These are phyloP conservation scores for Isaurus tuberculatus DNA, from an alignment of 92 coral and sea anemone genomes.

Conservation along the genomic window DNA sequence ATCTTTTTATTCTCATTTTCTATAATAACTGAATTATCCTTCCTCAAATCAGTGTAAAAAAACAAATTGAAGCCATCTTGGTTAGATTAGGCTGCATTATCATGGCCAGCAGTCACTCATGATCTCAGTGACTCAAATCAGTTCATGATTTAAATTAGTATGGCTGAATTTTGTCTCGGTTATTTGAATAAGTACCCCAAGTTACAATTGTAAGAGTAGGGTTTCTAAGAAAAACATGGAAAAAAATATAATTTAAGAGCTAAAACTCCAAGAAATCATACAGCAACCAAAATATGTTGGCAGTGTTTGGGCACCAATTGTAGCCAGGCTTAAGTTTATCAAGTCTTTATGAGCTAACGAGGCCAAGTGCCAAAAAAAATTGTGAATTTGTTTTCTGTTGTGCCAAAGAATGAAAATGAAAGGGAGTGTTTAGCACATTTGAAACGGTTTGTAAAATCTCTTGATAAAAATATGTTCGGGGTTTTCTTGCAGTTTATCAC, in stretches of 20 bases:
- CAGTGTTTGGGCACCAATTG: constrained; percentile 52
- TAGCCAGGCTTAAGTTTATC: constrained; percentile 12
- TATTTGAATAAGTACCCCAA: neutral
- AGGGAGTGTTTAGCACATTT: constrained; percentile 4
- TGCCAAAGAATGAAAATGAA: neutral
- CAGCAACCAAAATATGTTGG: constrained; percentile 54
- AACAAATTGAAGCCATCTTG: neutral
- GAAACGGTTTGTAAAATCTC: constrained; percentile 14
- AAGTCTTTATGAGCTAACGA: no score
- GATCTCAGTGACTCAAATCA: neutral
- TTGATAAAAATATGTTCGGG: constrained; percentile 30
- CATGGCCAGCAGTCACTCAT: neutral
- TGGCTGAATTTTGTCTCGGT: neutral
- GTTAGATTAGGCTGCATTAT: neutral
- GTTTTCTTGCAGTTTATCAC: constrained; percentile 40
- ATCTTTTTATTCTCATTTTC: neutral
- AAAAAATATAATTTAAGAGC: constrained; percentile 37
- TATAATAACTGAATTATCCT: neutral
- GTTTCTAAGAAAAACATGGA: constrained; percentile 39
- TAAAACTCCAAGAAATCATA: constrained; percentile 50
- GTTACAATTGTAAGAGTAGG: constrained; percentile 30
- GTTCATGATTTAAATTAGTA: neutral
- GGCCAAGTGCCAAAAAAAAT: neutral
- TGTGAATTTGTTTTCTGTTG: neutral
- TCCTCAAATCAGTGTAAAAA: neutral